These are phyloP conservation scores for Saguinus midas DNA, from an alignment of 2,113 vertebrate genomes.

Conservation along the genomic window DNA sequence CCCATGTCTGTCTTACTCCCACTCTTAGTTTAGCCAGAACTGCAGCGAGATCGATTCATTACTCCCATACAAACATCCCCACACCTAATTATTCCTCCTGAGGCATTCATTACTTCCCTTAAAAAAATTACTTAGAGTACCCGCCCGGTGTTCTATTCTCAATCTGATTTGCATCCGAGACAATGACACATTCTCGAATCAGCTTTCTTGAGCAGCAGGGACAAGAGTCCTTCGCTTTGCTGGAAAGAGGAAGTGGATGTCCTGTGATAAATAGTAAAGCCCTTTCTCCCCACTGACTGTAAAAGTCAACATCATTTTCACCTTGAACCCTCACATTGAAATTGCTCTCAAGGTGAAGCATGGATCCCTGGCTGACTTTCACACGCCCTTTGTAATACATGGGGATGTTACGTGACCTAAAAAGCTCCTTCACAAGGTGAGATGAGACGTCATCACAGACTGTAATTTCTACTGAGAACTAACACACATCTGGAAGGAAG, in stretches of 20 bases:
- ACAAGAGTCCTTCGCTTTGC: not conserved
- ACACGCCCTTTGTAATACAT: not conserved
- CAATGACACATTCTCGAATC: slow-evolving; percentile 29
- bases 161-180: slow-evolving; percentile 40
- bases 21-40: slow-evolving; percentile 46
- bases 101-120: slow-evolving; percentile 42
- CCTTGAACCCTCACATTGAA: not conserved
- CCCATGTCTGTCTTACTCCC: not conserved
- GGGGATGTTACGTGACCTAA: not conserved
- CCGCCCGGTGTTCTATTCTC: not conserved
- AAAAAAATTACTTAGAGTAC: slow-evolving; percentile 3
- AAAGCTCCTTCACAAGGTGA: not conserved
- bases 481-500: slow-evolving; percentile 21
- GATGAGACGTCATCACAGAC: not conserved
- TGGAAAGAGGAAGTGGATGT: slow-evolving; percentile 43
- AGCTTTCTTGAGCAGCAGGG: not conserved
- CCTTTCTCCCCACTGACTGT: not conserved
- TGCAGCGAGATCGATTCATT: not conserved
- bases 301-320: not conserved
- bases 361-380: not conserved
- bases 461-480: not conserved
- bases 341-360: not conserved
- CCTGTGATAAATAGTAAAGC: not conserved
- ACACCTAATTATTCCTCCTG: not conserved
- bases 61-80: not conserved